Percentiles rank a stretch among this genome's conserved stretches.
Evolutionary conservation across 2,797 vertebrate species (phyloP).

Genomic region (Glossophaga mutica): DNA sequence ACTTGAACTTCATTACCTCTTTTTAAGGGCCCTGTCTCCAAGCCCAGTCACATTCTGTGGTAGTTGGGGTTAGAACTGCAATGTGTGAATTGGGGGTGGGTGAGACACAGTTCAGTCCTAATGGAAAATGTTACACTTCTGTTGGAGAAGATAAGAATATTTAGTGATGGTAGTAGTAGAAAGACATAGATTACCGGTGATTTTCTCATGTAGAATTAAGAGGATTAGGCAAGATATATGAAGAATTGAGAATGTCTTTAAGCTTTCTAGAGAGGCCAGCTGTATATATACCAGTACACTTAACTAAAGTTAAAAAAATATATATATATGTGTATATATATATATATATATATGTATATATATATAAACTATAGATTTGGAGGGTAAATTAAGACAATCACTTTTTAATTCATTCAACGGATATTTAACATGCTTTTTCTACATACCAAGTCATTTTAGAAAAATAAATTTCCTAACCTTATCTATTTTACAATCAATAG

Average conservation of each 20-base stretch:
- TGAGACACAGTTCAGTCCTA: background rate
- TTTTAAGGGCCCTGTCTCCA: background rate
- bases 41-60: background rate
- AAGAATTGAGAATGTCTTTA: background rate
- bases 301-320: background rate
- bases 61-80: background rate
- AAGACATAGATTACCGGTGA: background rate
- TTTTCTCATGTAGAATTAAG: background rate
- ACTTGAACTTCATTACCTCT: background rate
- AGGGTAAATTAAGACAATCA: background rate
- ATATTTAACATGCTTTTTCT: background rate
- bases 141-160: background rate
- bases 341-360: too few relatives aligned
- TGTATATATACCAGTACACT: background rate
- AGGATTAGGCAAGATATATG: background rate
- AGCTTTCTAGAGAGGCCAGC: background rate
- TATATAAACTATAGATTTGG: background rate
- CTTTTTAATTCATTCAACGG: background rate
- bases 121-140: background rate
- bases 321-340: too few relatives aligned
- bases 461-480: background rate
- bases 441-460: background rate
- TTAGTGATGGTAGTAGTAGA: background rate
- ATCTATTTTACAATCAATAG: background rate
- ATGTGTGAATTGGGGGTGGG: background rate